phyloP scores from a whole-genome alignment of 1,140 invertebrate genomes.

The Temnothorax longispinosus region DNA sequence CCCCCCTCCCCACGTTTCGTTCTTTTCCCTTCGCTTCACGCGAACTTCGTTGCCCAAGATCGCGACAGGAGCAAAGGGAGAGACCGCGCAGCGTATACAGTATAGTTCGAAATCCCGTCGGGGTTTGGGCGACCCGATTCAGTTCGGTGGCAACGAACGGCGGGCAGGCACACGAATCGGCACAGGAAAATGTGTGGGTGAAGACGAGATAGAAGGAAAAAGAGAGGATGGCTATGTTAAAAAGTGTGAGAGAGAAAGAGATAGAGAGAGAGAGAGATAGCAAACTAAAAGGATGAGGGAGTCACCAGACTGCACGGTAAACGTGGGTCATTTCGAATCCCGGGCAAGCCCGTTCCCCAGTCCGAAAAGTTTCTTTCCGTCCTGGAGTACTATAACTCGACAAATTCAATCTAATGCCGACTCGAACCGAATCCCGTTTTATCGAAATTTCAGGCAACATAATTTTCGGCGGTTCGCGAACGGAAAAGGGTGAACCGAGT shows the following conservation, averaged over 20 bases:
- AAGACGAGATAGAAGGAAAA: not conserved
- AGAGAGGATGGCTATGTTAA: not conserved
- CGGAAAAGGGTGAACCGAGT: slow-evolving; percentile 49
- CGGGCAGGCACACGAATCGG: not conserved
- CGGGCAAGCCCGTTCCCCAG: slow-evolving; percentile 66
- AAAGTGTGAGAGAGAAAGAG: not conserved
- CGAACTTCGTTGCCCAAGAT: slow-evolving; percentile 61
- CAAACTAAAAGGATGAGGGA: slow-evolving; percentile 26
- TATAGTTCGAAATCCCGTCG: slow-evolving; percentile 66
- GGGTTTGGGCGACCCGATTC: slow-evolving; percentile 64
- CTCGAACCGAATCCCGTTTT: slow-evolving; percentile 79
- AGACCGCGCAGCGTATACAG: slow-evolving; percentile 7
- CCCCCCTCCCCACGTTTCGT: not conserved
- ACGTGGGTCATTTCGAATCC: slow-evolving; percentile 67
- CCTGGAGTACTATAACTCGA: slow-evolving; percentile 78
- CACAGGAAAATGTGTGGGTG: slow-evolving; percentile 26
- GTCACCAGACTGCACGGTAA: slow-evolving; percentile 50
- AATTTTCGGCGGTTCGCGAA: slow-evolving; percentile 73
- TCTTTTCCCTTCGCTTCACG: slow-evolving; percentile 41
- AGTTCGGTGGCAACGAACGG: slow-evolving; percentile 43
- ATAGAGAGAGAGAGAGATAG: slow-evolving; percentile 4
- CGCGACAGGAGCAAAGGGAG: slow-evolving; percentile 33
- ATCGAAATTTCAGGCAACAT: slow-evolving; percentile 83
- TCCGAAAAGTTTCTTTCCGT: slow-evolving; percentile 77
- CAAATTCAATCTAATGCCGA: slow-evolving; percentile 82